Evolutionary conservation across 2,113 vertebrate species (phyloP), one percentile per base, ranked within the genome.

Genomic region (Garra rufa): DNA sequence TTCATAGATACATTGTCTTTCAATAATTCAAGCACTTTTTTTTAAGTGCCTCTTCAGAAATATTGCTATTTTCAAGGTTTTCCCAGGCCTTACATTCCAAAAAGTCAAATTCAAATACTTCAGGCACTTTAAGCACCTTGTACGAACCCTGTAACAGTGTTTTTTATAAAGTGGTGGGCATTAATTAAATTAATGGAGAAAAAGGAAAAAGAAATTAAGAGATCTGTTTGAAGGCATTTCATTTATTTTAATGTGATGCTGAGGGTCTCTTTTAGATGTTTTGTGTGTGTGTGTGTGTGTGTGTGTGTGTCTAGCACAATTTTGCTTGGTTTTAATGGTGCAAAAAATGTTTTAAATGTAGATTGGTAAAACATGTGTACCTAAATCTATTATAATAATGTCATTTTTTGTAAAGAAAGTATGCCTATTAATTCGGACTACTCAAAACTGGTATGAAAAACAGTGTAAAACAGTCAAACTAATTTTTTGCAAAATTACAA

Each of bases 141-240:
- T n/a, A n/a, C n/a, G n/a, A n/a, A n/a, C n/a, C n/a, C n/a, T n/a
- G n/a, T 70, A 43, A 41, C 3, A n/a, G 10, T 70, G 19, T 41
- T n/a, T 41, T 44, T 61, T 10, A 71, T 71, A 13, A 61, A 78
- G 55, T 78, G 76, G 55, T 78, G 76, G 21, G 76, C 76, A 61
- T 78, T n/a, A 6, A 41, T 24, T 78, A 14, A 57, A 24, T 57
- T 15, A 30, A n/a, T 8, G 10, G 6, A 55, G 30, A 14, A 34
- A 73, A 24, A 46, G 34, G 34, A 34, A 24, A 57, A n/a, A 10
- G 1, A 24, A n/a, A 59, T 30, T 7, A 34, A 65, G 26, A 67
- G 1, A 11, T 67, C 26, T 34, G 3, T 76, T 19, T 21, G 2
- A 59, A 14, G 11, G 28, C 19, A 34, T 55, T 55, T 41, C 9